These are phyloP conservation scores for Pecten maximus DNA, from an alignment of 2,888 invertebrate genomes.

Conservation along the genomic window DNA sequence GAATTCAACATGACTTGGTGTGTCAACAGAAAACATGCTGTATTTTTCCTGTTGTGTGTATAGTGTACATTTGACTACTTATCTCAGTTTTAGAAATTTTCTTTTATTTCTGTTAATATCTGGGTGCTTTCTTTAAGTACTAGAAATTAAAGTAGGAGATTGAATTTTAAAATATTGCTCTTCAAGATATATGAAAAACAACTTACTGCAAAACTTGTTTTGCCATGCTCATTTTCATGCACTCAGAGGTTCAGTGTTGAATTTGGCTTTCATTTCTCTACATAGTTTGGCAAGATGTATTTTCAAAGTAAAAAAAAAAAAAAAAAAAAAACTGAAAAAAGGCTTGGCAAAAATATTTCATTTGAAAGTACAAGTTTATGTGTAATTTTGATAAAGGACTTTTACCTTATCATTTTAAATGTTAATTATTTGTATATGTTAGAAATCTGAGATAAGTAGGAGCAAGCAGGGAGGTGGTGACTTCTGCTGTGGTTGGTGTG, in stretches of 20 bases:
- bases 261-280: too few species aligned
- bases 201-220: too few species aligned
- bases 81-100: not conserved
- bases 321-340: not conserved
- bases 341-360: too few species aligned
- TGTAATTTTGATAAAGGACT: not conserved
- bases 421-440: too few species aligned
- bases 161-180: not conserved
- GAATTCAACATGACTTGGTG: constrained; percentile 13
- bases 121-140: not conserved
- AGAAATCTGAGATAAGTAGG: constrained; percentile 21
- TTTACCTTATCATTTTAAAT: not conserved
- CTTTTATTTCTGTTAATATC: not conserved
- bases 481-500: not conserved
- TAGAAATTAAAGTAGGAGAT: not conserved
- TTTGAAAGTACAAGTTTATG: not conserved
- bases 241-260: too few species aligned
- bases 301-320: not conserved
- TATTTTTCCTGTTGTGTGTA: constrained; percentile 11
- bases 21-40: not conserved
- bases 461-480: not conserved
- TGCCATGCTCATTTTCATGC: too few species aligned
- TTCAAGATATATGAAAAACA: too few species aligned
- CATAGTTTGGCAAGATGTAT: too few species aligned
- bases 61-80: not conserved